Evolutionary conservation across 2,113 vertebrate species (phyloP).

Genomic region (Pimephales promelas): DNA sequence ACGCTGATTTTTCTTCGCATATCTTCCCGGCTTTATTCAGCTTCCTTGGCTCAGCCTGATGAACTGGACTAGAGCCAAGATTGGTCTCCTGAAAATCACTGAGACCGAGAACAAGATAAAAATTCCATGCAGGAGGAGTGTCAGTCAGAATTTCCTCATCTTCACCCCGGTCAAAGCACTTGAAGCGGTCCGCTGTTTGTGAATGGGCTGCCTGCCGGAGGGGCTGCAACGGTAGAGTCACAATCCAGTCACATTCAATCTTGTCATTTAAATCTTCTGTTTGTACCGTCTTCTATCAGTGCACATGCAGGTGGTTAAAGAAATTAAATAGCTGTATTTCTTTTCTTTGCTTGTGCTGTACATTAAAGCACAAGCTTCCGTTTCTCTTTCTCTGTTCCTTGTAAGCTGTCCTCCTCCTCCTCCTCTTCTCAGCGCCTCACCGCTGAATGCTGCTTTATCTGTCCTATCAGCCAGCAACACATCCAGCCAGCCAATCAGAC

Average conservation of each 20-base stretch:
- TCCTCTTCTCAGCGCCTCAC: conserved; percentile 51
- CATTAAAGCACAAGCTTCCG: conserved; percentile 26
- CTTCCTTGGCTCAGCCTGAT: conserved; percentile 14
- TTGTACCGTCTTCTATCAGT: background rate
- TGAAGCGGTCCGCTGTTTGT: conserved; percentile 37
- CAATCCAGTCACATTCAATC: conserved; percentile 18
- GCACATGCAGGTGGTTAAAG: conserved; percentile 3
- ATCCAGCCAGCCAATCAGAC: conserved; percentile 64
- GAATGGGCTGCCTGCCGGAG: conserved; percentile 47
- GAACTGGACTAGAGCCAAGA: conserved; percentile 9
- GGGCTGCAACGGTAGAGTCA: background rate
- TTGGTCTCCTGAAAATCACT: background rate
- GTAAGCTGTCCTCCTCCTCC: conserved; percentile 54
- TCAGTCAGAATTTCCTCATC: conserved; percentile 49
- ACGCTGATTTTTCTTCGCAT: conserved; percentile 32
- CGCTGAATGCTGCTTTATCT: conserved; percentile 53
- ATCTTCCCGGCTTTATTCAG: conserved; percentile 4
- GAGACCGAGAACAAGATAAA: conserved; percentile 6
- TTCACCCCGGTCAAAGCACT: background rate
- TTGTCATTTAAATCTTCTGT: conserved; percentile 6
- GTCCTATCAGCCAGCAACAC: conserved; percentile 57
- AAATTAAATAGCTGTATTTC: conserved; percentile 7
- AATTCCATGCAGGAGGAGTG: conserved; percentile 36
- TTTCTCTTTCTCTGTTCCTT: conserved; percentile 42
- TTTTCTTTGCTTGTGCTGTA: conserved; percentile 20